Evolutionary conservation across 2,888 invertebrate genomes (phyloP).

Genomic region (Eilema sororculum): DNA sequence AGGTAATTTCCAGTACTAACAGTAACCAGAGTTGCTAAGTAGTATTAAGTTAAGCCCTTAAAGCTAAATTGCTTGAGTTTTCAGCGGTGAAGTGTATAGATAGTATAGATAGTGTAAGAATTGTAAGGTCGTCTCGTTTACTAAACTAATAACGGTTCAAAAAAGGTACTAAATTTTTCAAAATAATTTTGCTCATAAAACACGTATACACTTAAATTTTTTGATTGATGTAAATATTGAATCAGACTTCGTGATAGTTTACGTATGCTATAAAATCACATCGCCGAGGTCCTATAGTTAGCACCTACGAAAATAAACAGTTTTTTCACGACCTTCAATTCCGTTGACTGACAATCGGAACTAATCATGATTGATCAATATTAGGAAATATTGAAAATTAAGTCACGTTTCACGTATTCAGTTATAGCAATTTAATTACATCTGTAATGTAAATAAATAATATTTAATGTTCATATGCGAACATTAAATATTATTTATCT

Average conservation of each 20-base stretch:
- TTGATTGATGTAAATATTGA: not conserved
- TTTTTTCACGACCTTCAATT: constrained; percentile 20
- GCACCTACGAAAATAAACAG: not conserved
- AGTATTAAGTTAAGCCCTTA: no score
- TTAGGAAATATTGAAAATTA: constrained; percentile 21
- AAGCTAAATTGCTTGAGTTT: no score
- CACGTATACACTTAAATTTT: not conserved
- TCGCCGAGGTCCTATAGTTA: not conserved
- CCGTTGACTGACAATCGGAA: constrained; percentile 48
- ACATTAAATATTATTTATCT: no score
- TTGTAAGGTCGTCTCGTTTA: no score
- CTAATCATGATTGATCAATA: constrained; percentile 48
- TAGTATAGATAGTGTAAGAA: no score
- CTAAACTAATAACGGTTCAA: no score
- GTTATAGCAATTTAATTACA: not conserved
- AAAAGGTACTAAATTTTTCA: not conserved
- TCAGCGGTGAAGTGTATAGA: no score
- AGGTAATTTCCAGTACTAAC: no score
- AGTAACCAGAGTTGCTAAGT: no score
- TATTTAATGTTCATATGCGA: no score
- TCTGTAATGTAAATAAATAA: not conserved
- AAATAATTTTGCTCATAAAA: not conserved
- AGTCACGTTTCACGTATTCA: constrained; percentile 19
- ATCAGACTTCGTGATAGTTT: not conserved
- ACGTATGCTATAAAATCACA: not conserved